Percentiles rank a stretch among this genome's conserved stretches.
Evolutionary conservation across 2,113 vertebrate species (phyloP).

Genomic region (Macquaria australasica): DNA sequence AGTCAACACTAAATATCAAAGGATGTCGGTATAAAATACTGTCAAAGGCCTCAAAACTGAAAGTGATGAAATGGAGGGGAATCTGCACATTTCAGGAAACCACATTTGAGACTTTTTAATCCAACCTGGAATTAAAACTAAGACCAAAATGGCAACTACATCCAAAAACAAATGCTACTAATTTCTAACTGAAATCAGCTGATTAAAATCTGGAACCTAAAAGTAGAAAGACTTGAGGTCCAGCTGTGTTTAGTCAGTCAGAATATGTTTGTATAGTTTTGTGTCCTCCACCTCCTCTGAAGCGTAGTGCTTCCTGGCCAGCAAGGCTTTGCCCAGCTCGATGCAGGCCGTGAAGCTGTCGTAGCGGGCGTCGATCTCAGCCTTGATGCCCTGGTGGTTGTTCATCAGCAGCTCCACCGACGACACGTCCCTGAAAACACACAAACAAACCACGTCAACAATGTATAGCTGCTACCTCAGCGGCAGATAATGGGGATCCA

Average conservation of each 20-base stretch:
- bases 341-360: conserved; percentile 99
- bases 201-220: background rate
- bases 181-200: background rate
- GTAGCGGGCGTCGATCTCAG: conserved; percentile 98
- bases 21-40: background rate
- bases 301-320: conserved; percentile 97
- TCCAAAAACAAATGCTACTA: background rate
- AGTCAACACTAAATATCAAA: no score
- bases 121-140: background rate
- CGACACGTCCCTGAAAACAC: conserved; percentile 90
- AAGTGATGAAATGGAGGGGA: background rate
- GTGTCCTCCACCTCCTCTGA: conserved; percentile 91
- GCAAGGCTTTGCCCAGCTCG: conserved; percentile 96
- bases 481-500: no score
- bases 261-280: background rate
- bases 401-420: conserved; percentile 99
- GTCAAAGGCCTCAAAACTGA: background rate
- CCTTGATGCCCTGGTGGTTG: conserved; percentile 99
- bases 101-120: background rate
- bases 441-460: background rate
- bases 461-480: no score
- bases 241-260: background rate
- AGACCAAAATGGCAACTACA: background rate
- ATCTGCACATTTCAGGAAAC: background rate
- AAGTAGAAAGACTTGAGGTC: background rate